Base-by-base conservation (phyloP, 2,888 invertebrate species). In the Petrolisthes cinctipes region DNA sequence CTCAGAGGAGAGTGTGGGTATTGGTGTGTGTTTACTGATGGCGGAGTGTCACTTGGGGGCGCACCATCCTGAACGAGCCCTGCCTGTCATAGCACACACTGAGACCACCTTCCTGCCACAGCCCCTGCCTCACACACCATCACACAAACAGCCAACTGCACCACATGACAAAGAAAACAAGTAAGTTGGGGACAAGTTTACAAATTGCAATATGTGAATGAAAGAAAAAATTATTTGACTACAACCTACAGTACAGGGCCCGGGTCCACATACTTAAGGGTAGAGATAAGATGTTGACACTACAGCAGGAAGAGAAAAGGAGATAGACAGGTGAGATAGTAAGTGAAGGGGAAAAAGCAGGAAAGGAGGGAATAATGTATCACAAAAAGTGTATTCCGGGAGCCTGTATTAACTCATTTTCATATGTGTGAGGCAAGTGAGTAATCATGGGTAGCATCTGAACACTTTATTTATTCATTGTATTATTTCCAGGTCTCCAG, bases 21-120 rank as follows among this genome's bases (percentile, higher is more conserved):
- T 89, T 71, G 85, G 90, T 37, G 85, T 90, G 23, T 90, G 90
- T 71, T 86, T 90, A 20, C 57, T 90, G 56, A 82, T 90, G 78
- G 83, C 85, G 5, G 87, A 87, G 54, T 86, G 86, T 76, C 87
- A 89, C 82, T 66, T 90, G 53, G 87, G 82, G 4, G 83, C 82
- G 1, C 83, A 89, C 56, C 86, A 86, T 20, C 87, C 89, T 17
- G 90, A 87, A 54, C 82, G 83, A 75, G 90, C 87, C 53, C 78
- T 87, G 7, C 56, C 86, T 7, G 89, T 89, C 68, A 87, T 90
- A 9, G 57, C 85, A 20, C 87, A 89, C 82, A 90, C 90, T 5
- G 86, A 89, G 57, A 86, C 90, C 56, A 90, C 89, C 51, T 89
- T 90, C 79, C 82, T 90, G 56, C 90, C 90, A 51, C 90, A 90